phyloP scores from a whole-genome alignment of 2,888 invertebrate genomes.

The Pollenia angustigena region DNA sequence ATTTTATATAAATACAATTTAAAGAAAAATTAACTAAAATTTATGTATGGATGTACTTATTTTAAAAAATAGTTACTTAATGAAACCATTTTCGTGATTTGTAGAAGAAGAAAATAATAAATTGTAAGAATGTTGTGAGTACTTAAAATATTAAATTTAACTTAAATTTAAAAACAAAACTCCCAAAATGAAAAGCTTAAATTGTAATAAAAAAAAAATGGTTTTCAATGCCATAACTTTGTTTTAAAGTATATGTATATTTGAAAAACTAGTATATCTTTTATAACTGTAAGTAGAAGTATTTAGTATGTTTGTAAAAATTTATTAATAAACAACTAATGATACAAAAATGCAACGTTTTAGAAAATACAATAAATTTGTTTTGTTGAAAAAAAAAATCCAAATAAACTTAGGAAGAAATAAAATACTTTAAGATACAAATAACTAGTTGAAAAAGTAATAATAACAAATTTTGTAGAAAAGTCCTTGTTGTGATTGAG shows the following conservation, averaged over 20 bases:
- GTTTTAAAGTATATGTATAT: not conserved
- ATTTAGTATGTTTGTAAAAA: slow-evolving; percentile 34
- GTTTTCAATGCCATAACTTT: slow-evolving; percentile 9
- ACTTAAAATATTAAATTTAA: slow-evolving; percentile 68
- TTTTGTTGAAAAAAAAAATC: slow-evolving; percentile 6
- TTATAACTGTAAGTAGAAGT: slow-evolving; percentile 27
- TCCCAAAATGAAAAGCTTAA: slow-evolving; percentile 31
- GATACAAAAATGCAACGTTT: not conserved
- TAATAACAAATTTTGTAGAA: slow-evolving; percentile 40
- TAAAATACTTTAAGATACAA: slow-evolving; percentile 26
- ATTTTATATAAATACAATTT: slow-evolving; percentile 48
- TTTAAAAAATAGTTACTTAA: slow-evolving; percentile 31
- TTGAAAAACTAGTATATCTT: slow-evolving; percentile 35
- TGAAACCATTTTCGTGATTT: slow-evolving; percentile 10
- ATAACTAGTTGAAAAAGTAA: slow-evolving; percentile 24
- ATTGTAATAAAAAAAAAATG: slow-evolving; percentile 32
- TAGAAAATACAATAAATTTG: slow-evolving; percentile 5
- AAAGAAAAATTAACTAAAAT: slow-evolving; percentile 23
- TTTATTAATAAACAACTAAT: slow-evolving; percentile 19
- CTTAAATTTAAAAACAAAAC: slow-evolving; percentile 7
- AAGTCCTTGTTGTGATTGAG: slow-evolving; percentile 69
- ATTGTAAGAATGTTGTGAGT: slow-evolving; percentile 54
- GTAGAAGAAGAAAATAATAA: slow-evolving; percentile 27
- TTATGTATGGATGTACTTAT: slow-evolving; percentile 70
- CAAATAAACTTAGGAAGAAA: not conserved